phyloP scores from a whole-genome alignment of 2,113 vertebrate species.

The Trachemys scripta region DNA sequence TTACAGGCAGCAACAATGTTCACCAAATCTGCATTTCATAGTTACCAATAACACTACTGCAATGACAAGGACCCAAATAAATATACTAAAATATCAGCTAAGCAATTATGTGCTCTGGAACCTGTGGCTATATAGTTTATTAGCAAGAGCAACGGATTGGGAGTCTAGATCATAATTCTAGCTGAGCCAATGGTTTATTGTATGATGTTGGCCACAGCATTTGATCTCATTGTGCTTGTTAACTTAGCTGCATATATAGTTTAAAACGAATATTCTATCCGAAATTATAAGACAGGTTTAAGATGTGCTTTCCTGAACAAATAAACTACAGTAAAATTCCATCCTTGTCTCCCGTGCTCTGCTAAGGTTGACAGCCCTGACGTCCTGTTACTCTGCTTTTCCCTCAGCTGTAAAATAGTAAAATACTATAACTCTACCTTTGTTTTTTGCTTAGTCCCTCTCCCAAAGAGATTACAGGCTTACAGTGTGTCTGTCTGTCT shows the following conservation, averaged over 20 bases:
- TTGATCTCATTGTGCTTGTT: neutral
- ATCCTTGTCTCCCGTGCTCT: neutral
- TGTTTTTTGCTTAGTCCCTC: conserved; percentile 2
- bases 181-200: neutral
- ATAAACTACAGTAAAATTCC: too few relatives aligned
- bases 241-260: neutral
- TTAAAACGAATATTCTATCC: neutral
- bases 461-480: neutral
- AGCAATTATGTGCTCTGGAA: neutral
- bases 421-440: too few relatives aligned
- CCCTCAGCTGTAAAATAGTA: too few relatives aligned
- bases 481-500: neutral
- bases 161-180: neutral
- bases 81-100: neutral
- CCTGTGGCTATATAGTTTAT: neutral
- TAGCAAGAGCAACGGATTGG: too few relatives aligned
- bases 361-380: neutral
- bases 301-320: neutral
- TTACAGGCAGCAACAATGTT: neutral
- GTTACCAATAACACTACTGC: neutral
- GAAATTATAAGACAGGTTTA: neutral
- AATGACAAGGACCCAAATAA: neutral
- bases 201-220: neutral
- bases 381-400: neutral
- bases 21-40: neutral